Evolutionary conservation across 1,140 invertebrate genomes (phyloP).

Genomic region (Zaprionus taronus): DNA sequence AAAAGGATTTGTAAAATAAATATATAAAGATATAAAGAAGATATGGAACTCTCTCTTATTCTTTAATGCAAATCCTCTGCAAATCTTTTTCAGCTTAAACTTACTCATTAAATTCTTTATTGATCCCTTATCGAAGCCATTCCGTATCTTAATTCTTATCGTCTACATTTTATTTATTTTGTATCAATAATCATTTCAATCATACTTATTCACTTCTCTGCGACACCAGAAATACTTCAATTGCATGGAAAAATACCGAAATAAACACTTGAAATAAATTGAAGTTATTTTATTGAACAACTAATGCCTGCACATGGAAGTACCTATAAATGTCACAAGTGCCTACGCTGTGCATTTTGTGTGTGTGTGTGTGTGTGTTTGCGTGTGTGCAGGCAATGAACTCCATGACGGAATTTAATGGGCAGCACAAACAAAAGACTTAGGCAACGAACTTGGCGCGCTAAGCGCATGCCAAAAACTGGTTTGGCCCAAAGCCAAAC

Average conservation of each 20-base stretch:
- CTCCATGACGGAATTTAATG: slow-evolving; percentile 60
- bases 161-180: no score
- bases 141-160: no score
- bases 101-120: no score
- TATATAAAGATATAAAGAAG: neutral
- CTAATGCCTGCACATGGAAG: slow-evolving; percentile 23
- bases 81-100: no score
- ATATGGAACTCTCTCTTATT: no score
- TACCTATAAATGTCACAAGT: slow-evolving; percentile 41
- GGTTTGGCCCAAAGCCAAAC: slow-evolving; percentile 57
- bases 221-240: neutral
- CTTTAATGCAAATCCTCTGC: no score
- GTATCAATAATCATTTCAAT: neutral
- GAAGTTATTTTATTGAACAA: slow-evolving; percentile 28
- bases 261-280: slow-evolving; percentile 15
- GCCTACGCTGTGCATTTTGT: slow-evolving; percentile 8
- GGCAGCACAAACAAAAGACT: slow-evolving; percentile 73
- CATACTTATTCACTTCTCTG: neutral
- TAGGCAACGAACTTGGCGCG: slow-evolving; percentile 71
- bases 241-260: neutral
- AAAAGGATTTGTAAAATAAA: neutral
- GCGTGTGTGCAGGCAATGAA: slow-evolving; percentile 63
- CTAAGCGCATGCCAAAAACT: slow-evolving; percentile 63
- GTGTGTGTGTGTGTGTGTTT: neutral
- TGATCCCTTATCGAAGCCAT: no score